phyloP scores from a whole-genome alignment of 2,113 vertebrate species.

The Tetrax tetrax region DNA sequence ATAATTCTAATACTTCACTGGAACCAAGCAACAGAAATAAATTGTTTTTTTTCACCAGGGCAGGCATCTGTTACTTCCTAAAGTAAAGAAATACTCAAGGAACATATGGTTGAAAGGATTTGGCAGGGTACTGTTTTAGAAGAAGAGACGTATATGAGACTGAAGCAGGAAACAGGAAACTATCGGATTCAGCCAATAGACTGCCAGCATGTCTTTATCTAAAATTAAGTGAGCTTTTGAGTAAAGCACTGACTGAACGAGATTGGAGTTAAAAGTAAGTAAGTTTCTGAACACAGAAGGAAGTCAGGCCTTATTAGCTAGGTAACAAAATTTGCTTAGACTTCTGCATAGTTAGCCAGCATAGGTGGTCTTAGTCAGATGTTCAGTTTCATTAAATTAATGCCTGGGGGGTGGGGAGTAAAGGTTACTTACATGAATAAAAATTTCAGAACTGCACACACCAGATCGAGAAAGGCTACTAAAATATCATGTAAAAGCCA shows the following conservation, averaged over 20 bases:
- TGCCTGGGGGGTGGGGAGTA: background rate
- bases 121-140: conserved; percentile 14
- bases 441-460: background rate
- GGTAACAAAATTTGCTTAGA: background rate
- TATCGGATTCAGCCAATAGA: background rate
- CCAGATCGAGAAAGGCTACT: background rate
- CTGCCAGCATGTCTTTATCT: background rate
- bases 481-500: background rate
- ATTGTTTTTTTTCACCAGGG: background rate
- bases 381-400: background rate
- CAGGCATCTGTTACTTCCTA: conserved; percentile 45
- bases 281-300: background rate
- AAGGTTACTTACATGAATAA: background rate
- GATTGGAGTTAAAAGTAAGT: background rate
- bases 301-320: background rate
- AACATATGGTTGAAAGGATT: conserved; percentile 42
- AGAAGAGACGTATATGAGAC: background rate
- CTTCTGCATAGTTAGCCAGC: background rate
- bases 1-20: conserved; percentile 32
- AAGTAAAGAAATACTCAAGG: conserved; percentile 49
- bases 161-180: conserved; percentile 8
- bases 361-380: background rate
- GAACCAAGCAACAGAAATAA: conserved; percentile 56
- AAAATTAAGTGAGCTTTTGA: conserved; percentile 6
- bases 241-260: background rate